Percentiles rank a stretch among this genome's conserved stretches.
Conservation (phyloP, 1,140 invertebrate genomes). For the Nixonia krombeini region DNA sequence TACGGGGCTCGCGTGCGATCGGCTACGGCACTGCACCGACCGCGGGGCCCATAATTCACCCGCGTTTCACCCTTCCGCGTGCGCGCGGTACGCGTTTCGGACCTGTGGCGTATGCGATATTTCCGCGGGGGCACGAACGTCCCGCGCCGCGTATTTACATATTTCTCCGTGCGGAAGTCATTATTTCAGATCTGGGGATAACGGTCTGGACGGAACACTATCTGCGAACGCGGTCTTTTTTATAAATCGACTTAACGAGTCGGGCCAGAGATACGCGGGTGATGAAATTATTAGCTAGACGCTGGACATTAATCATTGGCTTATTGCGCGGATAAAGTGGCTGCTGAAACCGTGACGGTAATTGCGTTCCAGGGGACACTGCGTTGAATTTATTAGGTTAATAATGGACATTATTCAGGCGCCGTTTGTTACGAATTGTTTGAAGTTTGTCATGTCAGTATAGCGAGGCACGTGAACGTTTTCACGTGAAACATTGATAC, state of each 20-base stretch:
- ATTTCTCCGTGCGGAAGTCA: constrained; percentile 21
- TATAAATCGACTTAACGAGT: constrained; percentile 10
- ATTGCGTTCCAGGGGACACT: no score
- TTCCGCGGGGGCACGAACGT: constrained; percentile 14
- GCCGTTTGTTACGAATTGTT: no score
- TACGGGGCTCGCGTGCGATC: constrained; percentile 20
- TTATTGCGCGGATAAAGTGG: no score
- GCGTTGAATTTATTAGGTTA: no score
- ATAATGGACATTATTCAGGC: no score
- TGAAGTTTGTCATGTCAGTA: no score
- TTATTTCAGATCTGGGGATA: constrained; percentile 30
- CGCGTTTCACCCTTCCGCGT: not conserved
- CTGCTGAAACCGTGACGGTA: no score
- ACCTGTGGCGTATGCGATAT: constrained; percentile 5
- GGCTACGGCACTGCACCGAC: constrained; percentile 19
- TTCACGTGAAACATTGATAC: no score
- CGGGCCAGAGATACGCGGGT: not conserved
- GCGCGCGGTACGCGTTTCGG: no score
- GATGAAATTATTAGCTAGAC: constrained; percentile 13
- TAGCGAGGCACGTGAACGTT: no score
- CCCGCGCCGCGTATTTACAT: constrained; percentile 27
- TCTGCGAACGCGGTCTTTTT: constrained; percentile 10
- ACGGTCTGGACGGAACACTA: constrained; percentile 11
- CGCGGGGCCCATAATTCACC: constrained; percentile 19
- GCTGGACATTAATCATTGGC: not conserved